These are phyloP conservation scores for Drosophila baimaii DNA, from an alignment of 1,140 invertebrate genomes.

Conservation along the genomic window DNA sequence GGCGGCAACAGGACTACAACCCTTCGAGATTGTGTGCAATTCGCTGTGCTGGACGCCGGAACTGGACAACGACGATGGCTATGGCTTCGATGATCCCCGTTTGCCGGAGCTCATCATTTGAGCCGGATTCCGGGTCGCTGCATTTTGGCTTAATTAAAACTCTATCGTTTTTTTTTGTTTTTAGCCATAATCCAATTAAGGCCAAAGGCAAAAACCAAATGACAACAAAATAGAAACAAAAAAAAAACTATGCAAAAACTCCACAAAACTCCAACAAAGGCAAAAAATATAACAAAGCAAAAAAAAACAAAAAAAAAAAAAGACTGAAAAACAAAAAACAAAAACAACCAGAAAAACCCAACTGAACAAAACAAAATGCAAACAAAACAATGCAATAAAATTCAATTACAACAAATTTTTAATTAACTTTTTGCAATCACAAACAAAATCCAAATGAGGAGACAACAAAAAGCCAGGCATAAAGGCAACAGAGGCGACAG, in stretches of 20 bases:
- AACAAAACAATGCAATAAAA: constrained; percentile 59
- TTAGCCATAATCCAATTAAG: constrained; percentile 57
- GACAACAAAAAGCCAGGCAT: neutral
- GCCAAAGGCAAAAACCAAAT: constrained; percentile 42
- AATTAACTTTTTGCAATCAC: constrained; percentile 74
- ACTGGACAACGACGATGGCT: constrained; percentile 20
- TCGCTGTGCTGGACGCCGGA: constrained; percentile 1
- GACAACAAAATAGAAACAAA: constrained; percentile 27
- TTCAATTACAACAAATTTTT: constrained; percentile 75
- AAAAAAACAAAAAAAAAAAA: constrained; percentile 1
- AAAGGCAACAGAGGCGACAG: neutral
- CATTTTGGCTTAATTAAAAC: constrained; percentile 49
- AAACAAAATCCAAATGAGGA: constrained; percentile 24
- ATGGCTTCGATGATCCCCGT: constrained; percentile 65
- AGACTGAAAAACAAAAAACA: constrained; percentile 7
- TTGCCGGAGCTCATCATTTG: constrained; percentile 64
- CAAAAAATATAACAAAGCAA: constrained; percentile 8
- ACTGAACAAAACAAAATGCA: constrained; percentile 30
- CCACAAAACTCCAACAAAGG: constrained; percentile 11
- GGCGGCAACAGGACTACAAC: neutral
- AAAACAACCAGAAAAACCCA: constrained; percentile 5
- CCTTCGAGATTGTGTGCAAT: constrained; percentile 9
- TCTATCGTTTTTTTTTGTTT: constrained; percentile 10
- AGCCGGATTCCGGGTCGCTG: neutral
- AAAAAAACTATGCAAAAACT: constrained; percentile 10